Evolutionary conservation across 2,797 vertebrate genomes (phyloP), one percentile per base, ranked within the genome.

Genomic region (Clarias fuscus): DNA sequence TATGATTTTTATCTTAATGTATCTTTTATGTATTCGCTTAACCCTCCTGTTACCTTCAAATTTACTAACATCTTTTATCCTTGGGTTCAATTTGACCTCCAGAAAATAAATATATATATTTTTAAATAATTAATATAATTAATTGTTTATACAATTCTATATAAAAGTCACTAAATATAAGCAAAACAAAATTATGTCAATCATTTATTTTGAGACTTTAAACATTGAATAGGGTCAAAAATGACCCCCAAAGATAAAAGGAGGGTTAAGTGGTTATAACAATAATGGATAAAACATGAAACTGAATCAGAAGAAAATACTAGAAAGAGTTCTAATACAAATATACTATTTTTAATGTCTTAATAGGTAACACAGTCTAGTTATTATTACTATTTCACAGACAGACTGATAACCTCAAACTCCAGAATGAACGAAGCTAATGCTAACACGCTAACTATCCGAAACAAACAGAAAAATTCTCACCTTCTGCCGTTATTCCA

Each of bases 401-500:
- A 33, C 27, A 17, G 67, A 53, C 33, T 68, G 7, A 68, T 18
- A 71, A 71, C 68, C 2, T 20, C 68, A 30, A 17, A 67, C 65
- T 67, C 14, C 56, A 40, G 7, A 83, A 61, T 83, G 82, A 61
- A 62, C 5, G 13, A 30, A 73, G 11, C 24, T 43, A n/a, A 33
- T 11, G 40, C 33, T 22, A 27, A 4, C 73, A 73, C 48, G 82
- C 24, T 1, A 77, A 77, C 48, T 24, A 14, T 0, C 30, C 27
- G 2, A 85, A 78, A 87, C 7, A n/a, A 40, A 20, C 18, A 24
- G 24, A 0, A 43, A 27, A 62, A 61, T 67, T 1, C 30, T 86
- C 43, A 86, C 86, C 83, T 84, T 24, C 24, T 17, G 10, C 24
- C 37, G 61, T 37, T n/a, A 20, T 73, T 85, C 67, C 85, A 89